These are phyloP conservation scores for Chironomus tepperi DNA, from an alignment of 1,140 invertebrate species.

Conservation along the genomic window DNA sequence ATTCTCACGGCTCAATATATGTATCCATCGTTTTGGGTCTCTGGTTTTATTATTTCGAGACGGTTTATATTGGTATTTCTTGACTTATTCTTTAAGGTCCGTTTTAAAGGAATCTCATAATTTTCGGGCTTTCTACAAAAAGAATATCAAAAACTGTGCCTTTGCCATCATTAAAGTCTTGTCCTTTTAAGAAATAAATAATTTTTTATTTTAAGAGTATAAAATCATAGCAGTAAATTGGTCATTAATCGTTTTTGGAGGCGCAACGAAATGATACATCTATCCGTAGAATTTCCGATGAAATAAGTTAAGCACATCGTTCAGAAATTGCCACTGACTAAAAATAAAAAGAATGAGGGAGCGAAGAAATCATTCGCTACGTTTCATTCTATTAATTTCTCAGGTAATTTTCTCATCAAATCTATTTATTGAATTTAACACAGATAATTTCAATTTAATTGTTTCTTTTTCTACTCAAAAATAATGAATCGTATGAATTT, in stretches of 20 bases:
- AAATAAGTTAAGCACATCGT: neutral
- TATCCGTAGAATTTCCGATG: slow-evolving; percentile 15
- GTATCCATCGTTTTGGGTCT: neutral
- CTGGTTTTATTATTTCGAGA: neutral
- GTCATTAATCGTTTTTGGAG: slow-evolving; percentile 23
- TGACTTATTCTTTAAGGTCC: neutral
- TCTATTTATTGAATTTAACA: slow-evolving; percentile 19
- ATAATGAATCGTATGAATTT: neutral
- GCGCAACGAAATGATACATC: slow-evolving; percentile 13
- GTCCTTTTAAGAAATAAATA: neutral
- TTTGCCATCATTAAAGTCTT: neutral
- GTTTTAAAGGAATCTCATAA: slow-evolving; percentile 18
- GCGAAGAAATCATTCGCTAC: neutral
- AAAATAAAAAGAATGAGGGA: neutral
- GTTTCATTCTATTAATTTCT: slow-evolving; percentile 7
- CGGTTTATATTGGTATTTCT: neutral
- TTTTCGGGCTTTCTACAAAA: neutral
- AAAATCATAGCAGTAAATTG: slow-evolving; percentile 22
- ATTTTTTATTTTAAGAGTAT: neutral
- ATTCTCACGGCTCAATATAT: slow-evolving; percentile 19
- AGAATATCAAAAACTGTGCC: too few relatives aligned
- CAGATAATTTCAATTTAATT: slow-evolving; percentile 23
- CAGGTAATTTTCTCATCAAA: neutral
- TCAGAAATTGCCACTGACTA: neutral
- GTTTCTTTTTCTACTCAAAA: neutral